These are phyloP conservation scores for Heliconius aoede DNA, from an alignment of 2,888 invertebrate genomes.

Conservation along the genomic window DNA sequence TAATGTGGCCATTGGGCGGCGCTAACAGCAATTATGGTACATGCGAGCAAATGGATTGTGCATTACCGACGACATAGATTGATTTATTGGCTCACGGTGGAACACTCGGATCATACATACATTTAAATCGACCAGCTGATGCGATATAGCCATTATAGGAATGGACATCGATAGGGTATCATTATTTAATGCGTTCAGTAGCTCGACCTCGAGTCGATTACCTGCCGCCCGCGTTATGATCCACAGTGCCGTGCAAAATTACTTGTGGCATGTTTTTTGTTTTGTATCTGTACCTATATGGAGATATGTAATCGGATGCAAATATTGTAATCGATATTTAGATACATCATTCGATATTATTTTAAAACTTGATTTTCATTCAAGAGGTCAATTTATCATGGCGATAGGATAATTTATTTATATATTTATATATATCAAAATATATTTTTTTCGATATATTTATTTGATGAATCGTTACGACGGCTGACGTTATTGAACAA, in stretches of 20 bases:
- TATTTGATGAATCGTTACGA: neutral
- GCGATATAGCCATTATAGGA: conserved; percentile 71
- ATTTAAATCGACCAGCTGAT: conserved; percentile 63
- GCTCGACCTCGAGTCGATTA: conserved; percentile 65
- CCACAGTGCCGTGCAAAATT: conserved; percentile 62
- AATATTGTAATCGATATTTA: conserved; percentile 29
- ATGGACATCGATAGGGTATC: conserved; percentile 60
- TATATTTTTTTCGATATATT: neutral
- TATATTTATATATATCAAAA: neutral
- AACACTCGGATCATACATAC: conserved; percentile 59
- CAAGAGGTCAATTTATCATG: neutral
- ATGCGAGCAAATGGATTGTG: conserved; percentile 80
- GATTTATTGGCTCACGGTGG: conserved; percentile 70
- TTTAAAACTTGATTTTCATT: conserved; percentile 11
- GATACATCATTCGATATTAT: conserved; percentile 9
- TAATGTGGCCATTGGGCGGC: conserved; percentile 81
- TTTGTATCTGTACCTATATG: conserved; percentile 13
- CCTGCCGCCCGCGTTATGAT: conserved; percentile 58
- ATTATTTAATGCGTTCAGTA: conserved; percentile 66
- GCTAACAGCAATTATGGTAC: conserved; percentile 81
- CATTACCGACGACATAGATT: conserved; percentile 80
- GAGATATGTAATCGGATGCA: conserved; percentile 26
- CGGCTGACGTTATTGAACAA: neutral
- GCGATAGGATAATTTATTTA: neutral
- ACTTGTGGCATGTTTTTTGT: conserved; percentile 51